Percentiles rank a stretch among this genome's conserved stretches.
These are phyloP conservation scores for Calameuta filiformis DNA, from an alignment of 2,888 invertebrate species.

Conservation along the genomic window DNA sequence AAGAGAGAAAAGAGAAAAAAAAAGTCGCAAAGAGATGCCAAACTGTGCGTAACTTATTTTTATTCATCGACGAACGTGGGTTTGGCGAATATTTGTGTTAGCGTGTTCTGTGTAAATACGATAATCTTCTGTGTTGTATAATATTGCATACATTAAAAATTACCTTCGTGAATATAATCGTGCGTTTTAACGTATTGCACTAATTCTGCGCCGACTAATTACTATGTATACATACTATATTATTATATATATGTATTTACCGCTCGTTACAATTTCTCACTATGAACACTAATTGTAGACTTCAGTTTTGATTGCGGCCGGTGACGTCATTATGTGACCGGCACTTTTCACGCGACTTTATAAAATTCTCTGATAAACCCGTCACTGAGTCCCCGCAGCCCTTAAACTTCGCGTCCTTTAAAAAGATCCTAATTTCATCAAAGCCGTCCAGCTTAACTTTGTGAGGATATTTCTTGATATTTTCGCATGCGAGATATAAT, in stretches of 20 bases:
- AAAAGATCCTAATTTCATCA: conserved; percentile 65
- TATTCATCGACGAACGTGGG: conserved; percentile 28
- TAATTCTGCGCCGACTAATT: conserved; percentile 26
- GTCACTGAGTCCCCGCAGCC: conserved; percentile 15
- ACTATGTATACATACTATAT: background rate
- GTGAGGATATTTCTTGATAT: conserved; percentile 64
- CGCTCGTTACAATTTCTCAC: background rate
- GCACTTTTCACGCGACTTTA: background rate
- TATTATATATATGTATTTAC: background rate
- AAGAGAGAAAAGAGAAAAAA: background rate
- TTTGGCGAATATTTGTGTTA: conserved; percentile 24
- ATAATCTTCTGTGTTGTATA: conserved; percentile 1
- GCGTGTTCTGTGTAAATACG: conserved; percentile 18
- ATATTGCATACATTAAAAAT: conserved; percentile 9
- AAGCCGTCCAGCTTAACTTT: conserved; percentile 66
- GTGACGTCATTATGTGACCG: background rate
- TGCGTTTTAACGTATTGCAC: conserved; percentile 8
- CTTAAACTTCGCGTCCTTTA: conserved; percentile 56
- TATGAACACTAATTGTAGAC: background rate
- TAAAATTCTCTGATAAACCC: conserved; percentile 4
- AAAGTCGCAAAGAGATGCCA: conserved; percentile 23
- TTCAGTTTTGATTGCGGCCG: background rate
- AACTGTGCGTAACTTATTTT: conserved; percentile 33
- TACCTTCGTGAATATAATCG: conserved; percentile 8
- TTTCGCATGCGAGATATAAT: conserved; percentile 56